phyloP scores from a whole-genome alignment of 2,888 invertebrate genomes.

The Crossocerus cetratus region DNA sequence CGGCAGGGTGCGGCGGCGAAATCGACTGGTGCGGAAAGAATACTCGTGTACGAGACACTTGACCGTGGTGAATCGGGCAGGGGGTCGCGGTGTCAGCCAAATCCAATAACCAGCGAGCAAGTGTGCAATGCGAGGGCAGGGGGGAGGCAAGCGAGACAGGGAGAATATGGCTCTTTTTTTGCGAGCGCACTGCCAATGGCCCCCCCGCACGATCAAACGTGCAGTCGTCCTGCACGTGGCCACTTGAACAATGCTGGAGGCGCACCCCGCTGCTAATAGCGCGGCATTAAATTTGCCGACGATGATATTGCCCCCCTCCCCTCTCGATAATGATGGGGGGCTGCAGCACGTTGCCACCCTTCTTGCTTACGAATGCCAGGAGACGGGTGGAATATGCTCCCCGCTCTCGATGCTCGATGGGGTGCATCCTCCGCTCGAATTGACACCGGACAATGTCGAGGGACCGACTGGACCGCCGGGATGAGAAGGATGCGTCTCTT shows the following conservation, averaged over 20 bases:
- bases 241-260: constrained; percentile 67
- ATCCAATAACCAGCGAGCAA: constrained; percentile 73
- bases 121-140: constrained; percentile 65
- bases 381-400: constrained; percentile 54
- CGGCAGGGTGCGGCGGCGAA: too few species aligned
- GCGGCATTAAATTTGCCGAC: constrained; percentile 73
- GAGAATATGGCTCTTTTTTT: constrained; percentile 28
- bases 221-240: constrained; percentile 69
- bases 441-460: constrained; percentile 20
- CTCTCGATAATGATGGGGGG: constrained; percentile 50
- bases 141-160: background rate
- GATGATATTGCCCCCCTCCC: constrained; percentile 68
- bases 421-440: constrained; percentile 19
- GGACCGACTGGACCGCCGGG: background rate
- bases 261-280: constrained; percentile 73
- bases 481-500: background rate
- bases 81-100: constrained; percentile 62
- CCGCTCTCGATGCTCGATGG: constrained; percentile 29
- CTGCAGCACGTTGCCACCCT: constrained; percentile 18
- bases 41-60: constrained; percentile 59
- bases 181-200: constrained; percentile 2
- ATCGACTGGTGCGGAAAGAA: too few species aligned
- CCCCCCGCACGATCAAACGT: constrained; percentile 51
- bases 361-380: constrained; percentile 42
- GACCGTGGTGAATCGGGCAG: constrained; percentile 66